Base-by-base conservation (phyloP, 2,888 invertebrate genomes). In the Pristionchus entomophagus region DNA sequence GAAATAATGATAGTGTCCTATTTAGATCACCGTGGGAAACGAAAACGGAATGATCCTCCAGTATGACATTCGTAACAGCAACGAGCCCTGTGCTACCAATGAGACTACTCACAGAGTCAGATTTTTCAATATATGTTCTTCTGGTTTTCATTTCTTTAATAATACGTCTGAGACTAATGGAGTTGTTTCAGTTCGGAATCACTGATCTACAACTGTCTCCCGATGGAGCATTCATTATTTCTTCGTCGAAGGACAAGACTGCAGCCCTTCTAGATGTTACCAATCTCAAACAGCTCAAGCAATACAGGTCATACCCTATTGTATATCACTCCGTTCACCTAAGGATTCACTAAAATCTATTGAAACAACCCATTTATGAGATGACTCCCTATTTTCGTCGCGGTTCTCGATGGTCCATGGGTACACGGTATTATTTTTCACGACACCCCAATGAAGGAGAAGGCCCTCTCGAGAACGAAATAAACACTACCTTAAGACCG, bases 241-340 rank as follows among this genome's bases (percentile, higher is more conserved):
- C 99, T 0, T 97, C 99, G 2, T 98, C 97, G 0, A 98, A 97
- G 93, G 99, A 99, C 94, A 96, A 96, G 91, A 97, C 98, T 0
- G 97, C 99, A 0, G 98, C 97, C 94, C 94, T 95, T 88, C 89
- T 92, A 94, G 98, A 99, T 94, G 96, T 96, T 0, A 96, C 96
- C 88, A 96, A 96, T 22, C 94, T 99, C 87, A 96, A 97, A 94
- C 95, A 96, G 65, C 94, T 98, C 88, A 99, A 99, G 94, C 97
- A 97, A 10, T 99, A 97, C 95, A 97, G 97, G 95, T 99, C 38
- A 41, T 32, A 4, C 59, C 4, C n/a, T n/a, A n/a, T n/a, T n/a
- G 17, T 49, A 49, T 12, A 17, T 49, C 49, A n/a, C n/a, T n/a
- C n/a, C n/a, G n/a, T 51, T 51, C 51, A 14, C 14, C 51, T 14